Base-by-base conservation (phyloP, 2,113 vertebrate genomes). In the Callospermophilus lateralis region DNA sequence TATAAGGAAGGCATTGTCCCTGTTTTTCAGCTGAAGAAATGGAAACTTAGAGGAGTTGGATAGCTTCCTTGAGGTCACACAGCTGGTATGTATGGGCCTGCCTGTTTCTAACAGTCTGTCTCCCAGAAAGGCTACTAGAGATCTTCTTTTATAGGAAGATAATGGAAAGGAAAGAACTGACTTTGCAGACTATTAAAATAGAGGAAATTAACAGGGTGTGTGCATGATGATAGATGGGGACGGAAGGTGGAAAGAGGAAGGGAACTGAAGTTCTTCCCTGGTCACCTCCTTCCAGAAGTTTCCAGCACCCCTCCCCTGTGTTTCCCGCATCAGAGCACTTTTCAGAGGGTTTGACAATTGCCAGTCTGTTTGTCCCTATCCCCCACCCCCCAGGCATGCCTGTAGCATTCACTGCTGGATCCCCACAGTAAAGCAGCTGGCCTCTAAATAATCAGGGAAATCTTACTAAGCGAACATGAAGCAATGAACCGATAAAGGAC, bases 21-120 rank as follows among this genome's bases (percentile, higher is more conserved):
- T 19, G 53, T 89, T 93, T 84, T 89, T 95, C 34, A 77, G 9
- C 8, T 81, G 65, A 80, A 89, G 61, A 96, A 86, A 93, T 78
- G 55, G 67, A 97, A 42, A 65, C 73, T 1, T 3, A 55, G 6
- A 53, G 20, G 22, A 4, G 42, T 37, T 85, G 65, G 72, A 53
- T 67, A 63, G 89, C 37, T 74, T 79, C 67, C 76, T 70, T 70
- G 61, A 83, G 84, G 8, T 26, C 89, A 55, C 53, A 84, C 22
- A 65, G 30, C 45, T 70, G 32, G 17, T 34, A 20, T 6, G 39
- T 6, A 26, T 12, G 26, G 26, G 22, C 6, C 39, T 58, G 77
- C 72, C 80, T 80, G 22, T 13, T 76, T 58, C 15, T 55, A 74
- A 39, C 12, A 37, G 7, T 76, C 67, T 76, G 11, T 7, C 86